Percentiles rank a stretch among this genome's conserved stretches.
These are phyloP conservation scores for Scartelaos histophorus DNA, from an alignment of 2,113 vertebrate species.

Conservation along the genomic window DNA sequence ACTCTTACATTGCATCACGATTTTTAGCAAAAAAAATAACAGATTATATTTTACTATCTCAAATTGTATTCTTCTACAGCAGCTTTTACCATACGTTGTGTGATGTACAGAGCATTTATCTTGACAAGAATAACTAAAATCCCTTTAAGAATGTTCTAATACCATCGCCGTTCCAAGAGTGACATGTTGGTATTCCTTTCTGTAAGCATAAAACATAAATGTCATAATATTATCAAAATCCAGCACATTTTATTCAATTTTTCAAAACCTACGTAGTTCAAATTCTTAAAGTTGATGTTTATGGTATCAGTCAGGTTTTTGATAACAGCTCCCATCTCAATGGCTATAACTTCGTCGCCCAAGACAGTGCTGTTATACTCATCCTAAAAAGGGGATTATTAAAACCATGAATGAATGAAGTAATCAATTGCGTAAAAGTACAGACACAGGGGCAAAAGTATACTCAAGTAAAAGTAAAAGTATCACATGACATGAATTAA, in stretches of 20 bases:
- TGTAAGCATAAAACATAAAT: conserved; percentile 23
- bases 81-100: too few species aligned
- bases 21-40: too few species aligned
- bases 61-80: too few species aligned
- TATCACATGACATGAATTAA: too few species aligned
- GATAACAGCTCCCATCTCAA: conserved; percentile 64
- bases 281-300: conserved; percentile 33
- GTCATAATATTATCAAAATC: not conserved
- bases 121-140: not conserved
- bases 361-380: conserved; percentile 47
- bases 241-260: not conserved
- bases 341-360: conserved; percentile 47
- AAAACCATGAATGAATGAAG: not conserved
- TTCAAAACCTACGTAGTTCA: conserved; percentile 38
- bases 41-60: too few species aligned
- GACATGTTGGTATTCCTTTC: conserved; percentile 44
- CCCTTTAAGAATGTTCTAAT: not conserved
- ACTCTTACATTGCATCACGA: too few species aligned
- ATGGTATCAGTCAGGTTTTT: conserved; percentile 60
- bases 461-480: too few species aligned
- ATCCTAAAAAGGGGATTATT: conserved; percentile 51
- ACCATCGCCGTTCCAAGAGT: conserved; percentile 73
- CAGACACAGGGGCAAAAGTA: too few species aligned
- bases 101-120: too few species aligned
- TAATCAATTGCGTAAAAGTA: too few species aligned